phyloP scores from a whole-genome alignment of 2,888 invertebrate genomes.

The Drosophila kambysellisi region DNA sequence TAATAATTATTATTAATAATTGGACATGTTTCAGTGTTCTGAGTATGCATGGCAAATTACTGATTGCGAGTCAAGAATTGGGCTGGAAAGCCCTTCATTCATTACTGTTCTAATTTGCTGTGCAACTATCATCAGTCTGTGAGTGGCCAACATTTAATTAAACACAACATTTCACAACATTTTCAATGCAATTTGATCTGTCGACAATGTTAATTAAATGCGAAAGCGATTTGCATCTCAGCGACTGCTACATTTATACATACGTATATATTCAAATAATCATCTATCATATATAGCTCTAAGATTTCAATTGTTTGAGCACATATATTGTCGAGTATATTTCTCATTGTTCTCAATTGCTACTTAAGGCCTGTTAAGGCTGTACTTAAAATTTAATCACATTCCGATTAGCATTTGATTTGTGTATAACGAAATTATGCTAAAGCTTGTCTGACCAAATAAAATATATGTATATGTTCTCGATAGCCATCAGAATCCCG shows the following conservation, averaged over 20 bases:
- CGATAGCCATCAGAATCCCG: neutral
- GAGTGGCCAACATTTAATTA: constrained; percentile 63
- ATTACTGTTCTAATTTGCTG: constrained; percentile 25
- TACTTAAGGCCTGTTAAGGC: neutral
- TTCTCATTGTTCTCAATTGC: neutral
- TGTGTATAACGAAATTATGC: neutral
- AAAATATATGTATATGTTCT: neutral
- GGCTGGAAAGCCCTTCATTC: constrained; percentile 43
- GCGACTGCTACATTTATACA: neutral
- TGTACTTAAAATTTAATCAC: neutral
- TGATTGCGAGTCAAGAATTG: constrained; percentile 26
- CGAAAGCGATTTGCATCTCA: neutral
- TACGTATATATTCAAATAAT: neutral
- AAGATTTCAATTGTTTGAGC: neutral
- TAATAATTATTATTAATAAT: neutral
- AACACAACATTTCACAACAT: constrained; percentile 39
- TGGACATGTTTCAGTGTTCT: neutral
- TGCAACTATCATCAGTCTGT: constrained; percentile 21
- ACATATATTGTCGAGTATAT: neutral
- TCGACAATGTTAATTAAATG: neutral
- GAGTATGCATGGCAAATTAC: constrained; percentile 6
- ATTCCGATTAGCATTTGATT: neutral
- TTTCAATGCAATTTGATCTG: neutral
- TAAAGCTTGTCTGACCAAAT: neutral
- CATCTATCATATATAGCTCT: neutral